Conservation (phyloP, 2,113 vertebrate genomes). For the crab-eating macaque (Macaca fascicularis) region DNA sequence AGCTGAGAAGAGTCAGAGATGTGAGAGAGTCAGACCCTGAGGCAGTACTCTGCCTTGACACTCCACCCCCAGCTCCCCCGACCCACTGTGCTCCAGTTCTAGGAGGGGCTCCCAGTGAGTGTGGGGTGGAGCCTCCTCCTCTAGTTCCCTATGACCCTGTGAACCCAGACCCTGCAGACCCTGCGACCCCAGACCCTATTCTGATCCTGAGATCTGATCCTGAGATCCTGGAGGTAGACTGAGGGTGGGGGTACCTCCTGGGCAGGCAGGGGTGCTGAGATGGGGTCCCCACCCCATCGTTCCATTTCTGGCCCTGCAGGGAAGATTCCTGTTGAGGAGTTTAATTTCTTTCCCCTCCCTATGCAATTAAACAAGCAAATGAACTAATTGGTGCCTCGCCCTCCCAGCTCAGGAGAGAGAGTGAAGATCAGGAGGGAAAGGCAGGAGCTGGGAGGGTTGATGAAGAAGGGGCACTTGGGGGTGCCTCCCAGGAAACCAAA, state of each 20-base stretch:
- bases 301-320: conserved; percentile 37
- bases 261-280: not conserved
- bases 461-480: not conserved
- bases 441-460: not conserved
- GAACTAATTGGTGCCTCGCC: conserved; percentile 85
- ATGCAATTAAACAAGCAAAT: conserved; percentile 87
- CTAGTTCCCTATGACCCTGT: not conserved
- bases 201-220: not conserved
- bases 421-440: not conserved
- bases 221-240: not conserved
- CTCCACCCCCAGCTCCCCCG: rapidly evolving
- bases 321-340: conserved; percentile 80
- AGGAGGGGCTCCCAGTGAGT: not conserved
- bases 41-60: not conserved
- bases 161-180: not conserved
- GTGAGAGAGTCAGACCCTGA: not conserved
- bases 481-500: not conserved
- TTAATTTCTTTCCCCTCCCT: conserved; percentile 85
- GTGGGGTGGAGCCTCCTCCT: not conserved
- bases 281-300: not conserved
- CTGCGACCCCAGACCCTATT: not conserved
- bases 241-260: not conserved
- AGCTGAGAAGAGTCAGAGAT: not conserved
- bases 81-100: rapidly evolving
- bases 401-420: conserved; percentile 76